Evolutionary conservation across 2,888 invertebrate genomes (phyloP), one percentile per base, ranked within the genome.

Genomic region (Folsomia manolachei): DNA sequence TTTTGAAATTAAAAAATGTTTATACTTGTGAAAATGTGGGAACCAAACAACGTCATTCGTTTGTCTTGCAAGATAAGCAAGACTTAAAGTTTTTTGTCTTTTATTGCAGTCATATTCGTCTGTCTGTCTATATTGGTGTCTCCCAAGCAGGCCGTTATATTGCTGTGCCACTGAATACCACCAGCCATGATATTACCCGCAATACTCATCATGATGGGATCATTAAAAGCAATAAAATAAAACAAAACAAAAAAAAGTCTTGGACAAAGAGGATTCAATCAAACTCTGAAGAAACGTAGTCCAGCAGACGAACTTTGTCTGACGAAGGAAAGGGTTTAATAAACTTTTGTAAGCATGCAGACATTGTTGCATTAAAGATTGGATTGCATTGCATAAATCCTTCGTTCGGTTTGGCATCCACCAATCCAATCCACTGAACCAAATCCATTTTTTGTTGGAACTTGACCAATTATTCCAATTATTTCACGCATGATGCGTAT

Each of bases 391-490:
- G 56, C n/a, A 56, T 56, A 56, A 56, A 56, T 56, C 56, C n/a
- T n/a, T n/a, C n/a, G n/a, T n/a, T n/a, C n/a, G 56, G 56, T 21
- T 19, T 56, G 18, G 56, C 56, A 19, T 56, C 19, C 39, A 39
- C 39, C 39, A 39, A 39, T 39, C 39, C 39, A 39, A 39, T 39
- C 39, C 39, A 39, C 39, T 39, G 39, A 39, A 39, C 39, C 39
- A 39, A 39, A 39, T 39, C 39, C 39, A 56, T 56, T 56, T 56
- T 56, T 56, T 56, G 56, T 21, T 19, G 18, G 56, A 19, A 19
- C n/a, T n/a, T n/a, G n/a, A 19, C 56, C 56, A 56, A 56, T 56
- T 56, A 56, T 56, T 56, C 56, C 56, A 56, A 56, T 56, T 56
- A 56, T 56, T 56, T 56, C n/a, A 56, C 56, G 56, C 56, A 56